Conservation (phyloP, 2,113 vertebrate species). For the Ifrita kowaldi region DNA sequence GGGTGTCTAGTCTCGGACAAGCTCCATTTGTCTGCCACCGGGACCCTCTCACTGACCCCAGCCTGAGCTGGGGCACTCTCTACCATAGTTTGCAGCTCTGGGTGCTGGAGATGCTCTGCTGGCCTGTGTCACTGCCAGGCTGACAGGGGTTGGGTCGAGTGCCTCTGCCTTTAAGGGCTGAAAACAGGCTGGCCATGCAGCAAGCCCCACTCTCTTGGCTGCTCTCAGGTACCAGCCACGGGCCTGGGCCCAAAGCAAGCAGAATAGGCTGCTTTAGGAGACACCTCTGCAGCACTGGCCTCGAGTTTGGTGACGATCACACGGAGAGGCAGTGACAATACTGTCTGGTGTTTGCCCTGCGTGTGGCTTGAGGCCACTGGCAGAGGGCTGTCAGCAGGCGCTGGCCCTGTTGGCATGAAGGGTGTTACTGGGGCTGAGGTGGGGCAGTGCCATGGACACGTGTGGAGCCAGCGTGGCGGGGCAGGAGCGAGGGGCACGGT, state of each 20-base stretch:
- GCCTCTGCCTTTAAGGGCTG: neutral
- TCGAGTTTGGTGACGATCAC: fast-evolving
- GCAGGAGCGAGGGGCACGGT: neutral
- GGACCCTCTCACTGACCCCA: neutral
- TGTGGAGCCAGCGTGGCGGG: fast-evolving
- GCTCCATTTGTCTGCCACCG: neutral
- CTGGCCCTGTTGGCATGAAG: fast-evolving
- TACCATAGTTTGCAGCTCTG: neutral
- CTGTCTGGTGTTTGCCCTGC: neutral
- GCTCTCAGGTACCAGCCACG: neutral
- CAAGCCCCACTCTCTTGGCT: fast-evolving
- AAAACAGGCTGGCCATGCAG: fast-evolving
- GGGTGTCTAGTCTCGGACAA: neutral
- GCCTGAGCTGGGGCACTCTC: neutral
- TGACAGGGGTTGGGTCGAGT: neutral
- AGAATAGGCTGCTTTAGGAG: neutral
- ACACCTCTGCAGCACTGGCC: neutral
- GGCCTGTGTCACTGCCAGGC: fast-evolving
- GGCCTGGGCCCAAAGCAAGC: neutral
- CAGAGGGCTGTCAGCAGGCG: neutral
- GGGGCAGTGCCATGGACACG: neutral
- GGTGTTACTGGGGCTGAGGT: fast-evolving
- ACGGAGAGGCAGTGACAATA: neutral
- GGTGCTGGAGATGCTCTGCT: neutral
- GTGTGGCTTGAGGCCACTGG: fast-evolving